phyloP scores from a whole-genome alignment of 2,113 vertebrate species.

The Diphyllodes magnificus region DNA sequence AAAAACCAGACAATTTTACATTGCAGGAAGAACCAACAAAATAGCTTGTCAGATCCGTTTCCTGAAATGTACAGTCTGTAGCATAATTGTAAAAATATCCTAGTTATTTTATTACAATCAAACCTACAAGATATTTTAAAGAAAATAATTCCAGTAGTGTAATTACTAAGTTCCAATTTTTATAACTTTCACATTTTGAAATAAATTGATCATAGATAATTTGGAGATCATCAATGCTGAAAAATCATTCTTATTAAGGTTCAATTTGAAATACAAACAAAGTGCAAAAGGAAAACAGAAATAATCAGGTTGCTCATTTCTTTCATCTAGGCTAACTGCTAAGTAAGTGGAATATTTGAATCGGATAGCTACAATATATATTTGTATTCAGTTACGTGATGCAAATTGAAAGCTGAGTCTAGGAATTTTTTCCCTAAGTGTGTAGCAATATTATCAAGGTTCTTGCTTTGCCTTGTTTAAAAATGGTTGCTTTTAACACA shows the following conservation, averaged over 20 bases:
- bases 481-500: not conserved
- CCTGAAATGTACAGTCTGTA: not conserved
- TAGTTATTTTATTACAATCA: not conserved
- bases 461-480: not conserved
- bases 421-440: not conserved
- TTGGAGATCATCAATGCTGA: not conserved
- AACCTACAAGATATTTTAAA: not conserved
- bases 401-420: not conserved
- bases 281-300: not conserved
- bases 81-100: not conserved
- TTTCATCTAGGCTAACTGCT: not conserved
- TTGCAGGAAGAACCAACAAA: conserved; percentile 29
- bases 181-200: not conserved
- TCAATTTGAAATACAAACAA: not conserved
- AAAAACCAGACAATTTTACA: conserved; percentile 13
- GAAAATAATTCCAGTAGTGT: not conserved
- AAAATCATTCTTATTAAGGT: not conserved
- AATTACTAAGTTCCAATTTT: not conserved
- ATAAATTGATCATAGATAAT: not conserved
- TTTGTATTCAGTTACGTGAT: not conserved
- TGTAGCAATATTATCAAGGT: not conserved
- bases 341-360: not conserved
- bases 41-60: not conserved
- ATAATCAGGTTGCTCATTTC: not conserved
- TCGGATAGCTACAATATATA: not conserved